These are phyloP conservation scores for Drosophila pectinifera DNA, from an alignment of 1,140 invertebrate genomes.

Conservation along the genomic window DNA sequence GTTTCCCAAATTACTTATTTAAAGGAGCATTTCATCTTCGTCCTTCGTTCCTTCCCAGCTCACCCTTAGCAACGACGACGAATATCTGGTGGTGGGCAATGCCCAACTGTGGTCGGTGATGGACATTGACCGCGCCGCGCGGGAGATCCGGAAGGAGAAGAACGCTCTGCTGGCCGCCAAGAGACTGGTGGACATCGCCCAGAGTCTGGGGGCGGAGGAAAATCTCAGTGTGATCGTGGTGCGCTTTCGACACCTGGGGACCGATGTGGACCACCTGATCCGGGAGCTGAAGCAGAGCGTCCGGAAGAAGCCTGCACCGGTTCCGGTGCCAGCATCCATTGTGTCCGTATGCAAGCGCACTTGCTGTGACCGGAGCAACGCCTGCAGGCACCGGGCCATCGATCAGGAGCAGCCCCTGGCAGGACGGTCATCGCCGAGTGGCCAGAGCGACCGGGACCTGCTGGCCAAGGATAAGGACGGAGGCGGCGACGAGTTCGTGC, in stretches of 20 bases:
- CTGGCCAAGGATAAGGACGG: conserved; percentile 54
- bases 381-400: conserved; percentile 86
- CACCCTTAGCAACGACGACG: conserved; percentile 91
- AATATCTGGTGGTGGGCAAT: conserved; percentile 92
- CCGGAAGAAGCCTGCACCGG: conserved; percentile 84
- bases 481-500: conserved; percentile 66
- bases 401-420: conserved; percentile 84
- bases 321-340: conserved; percentile 83
- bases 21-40: too few relatives aligned
- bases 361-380: conserved; percentile 88
- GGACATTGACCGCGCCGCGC: conserved; percentile 90
- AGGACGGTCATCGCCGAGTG: conserved; percentile 92
- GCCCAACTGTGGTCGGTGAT: conserved; percentile 92
- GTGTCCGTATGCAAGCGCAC: conserved; percentile 86
- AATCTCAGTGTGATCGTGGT: conserved; percentile 92
- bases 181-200: conserved; percentile 91
- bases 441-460: conserved; percentile 90
- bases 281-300: conserved; percentile 90
- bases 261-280: conserved; percentile 91
- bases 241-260: conserved; percentile 88
- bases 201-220: conserved; percentile 92
- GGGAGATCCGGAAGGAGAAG: conserved; percentile 90
- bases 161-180: conserved; percentile 92
- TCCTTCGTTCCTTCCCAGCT: conserved; percentile 65
- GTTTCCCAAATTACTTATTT: not conserved